Percentiles rank a stretch among this genome's conserved stretches.
Conservation (phyloP, 2,888 invertebrate genomes). For the Stegana nigrithorax region DNA sequence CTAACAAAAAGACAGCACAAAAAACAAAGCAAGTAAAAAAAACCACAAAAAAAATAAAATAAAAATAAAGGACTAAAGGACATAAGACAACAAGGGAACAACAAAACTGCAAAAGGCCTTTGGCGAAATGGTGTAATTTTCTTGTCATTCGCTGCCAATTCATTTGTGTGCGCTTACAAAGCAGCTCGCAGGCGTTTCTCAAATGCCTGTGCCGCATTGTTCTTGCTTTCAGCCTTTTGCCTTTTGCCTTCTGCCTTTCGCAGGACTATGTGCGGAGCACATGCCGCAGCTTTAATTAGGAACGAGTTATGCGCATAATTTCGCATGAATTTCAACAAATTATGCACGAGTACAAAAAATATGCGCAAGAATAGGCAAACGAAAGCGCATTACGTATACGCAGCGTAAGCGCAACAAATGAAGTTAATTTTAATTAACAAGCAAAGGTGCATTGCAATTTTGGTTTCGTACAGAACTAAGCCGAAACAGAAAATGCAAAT, state of each 20-base stretch:
- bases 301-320: no score
- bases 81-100: no score
- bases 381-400: constrained; percentile 43
- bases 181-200: background rate
- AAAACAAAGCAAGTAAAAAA: no score
- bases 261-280: no score
- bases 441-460: constrained; percentile 14
- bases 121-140: constrained; percentile 21
- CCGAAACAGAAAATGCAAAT: background rate
- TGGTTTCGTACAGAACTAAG: constrained; percentile 19
- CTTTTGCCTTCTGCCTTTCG: no score
- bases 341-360: no score
- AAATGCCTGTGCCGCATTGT: constrained; percentile 7
- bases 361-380: no score
- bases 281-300: no score
- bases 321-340: no score
- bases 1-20: background rate
- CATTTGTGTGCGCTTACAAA: constrained; percentile 17
- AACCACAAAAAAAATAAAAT: no score
- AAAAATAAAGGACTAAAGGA: no score
- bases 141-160: constrained; percentile 27
- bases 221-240: constrained; percentile 12
- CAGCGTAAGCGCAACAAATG: constrained; percentile 25
- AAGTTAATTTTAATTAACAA: constrained; percentile 43
- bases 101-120: constrained; percentile 14